phyloP scores from a whole-genome alignment of 2,113 vertebrate species.

The Catharus fuscescens region DNA sequence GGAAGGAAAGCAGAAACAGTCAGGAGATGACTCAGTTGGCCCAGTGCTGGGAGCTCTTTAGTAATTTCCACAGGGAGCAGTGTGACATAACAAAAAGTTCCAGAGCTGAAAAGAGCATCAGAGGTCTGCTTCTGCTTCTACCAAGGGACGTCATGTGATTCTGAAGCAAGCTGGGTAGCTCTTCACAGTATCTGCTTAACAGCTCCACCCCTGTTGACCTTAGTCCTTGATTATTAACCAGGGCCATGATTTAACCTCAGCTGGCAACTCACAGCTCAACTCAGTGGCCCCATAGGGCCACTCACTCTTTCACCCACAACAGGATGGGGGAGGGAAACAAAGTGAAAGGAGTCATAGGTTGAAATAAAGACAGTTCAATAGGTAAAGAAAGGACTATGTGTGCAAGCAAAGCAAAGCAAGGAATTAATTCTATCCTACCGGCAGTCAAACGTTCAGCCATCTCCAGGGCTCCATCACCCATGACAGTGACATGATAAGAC shows the following conservation, averaged over 20 bases:
- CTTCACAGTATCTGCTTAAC: background rate
- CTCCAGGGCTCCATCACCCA: background rate
- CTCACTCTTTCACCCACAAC: accelerated
- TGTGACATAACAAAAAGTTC: background rate
- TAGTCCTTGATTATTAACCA: background rate
- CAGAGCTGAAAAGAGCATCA: background rate
- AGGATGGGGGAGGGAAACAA: background rate
- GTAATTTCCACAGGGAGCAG: background rate
- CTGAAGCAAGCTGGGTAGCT: background rate
- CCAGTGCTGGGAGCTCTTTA: background rate
- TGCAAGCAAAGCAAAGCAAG: background rate
- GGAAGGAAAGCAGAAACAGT: background rate
- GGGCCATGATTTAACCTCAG: accelerated
- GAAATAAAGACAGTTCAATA: background rate
- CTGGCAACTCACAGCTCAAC: background rate
- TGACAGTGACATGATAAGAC: accelerated
- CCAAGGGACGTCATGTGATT: background rate
- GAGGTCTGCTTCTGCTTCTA: background rate
- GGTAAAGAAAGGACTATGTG: background rate
- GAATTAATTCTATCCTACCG: accelerated
- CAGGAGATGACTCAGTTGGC: background rate
- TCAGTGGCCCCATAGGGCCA: background rate
- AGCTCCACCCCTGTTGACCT: background rate
- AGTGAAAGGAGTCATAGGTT: background rate
- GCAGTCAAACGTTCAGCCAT: background rate